Conservation (phyloP, 1,140 invertebrate genomes). For the Carcinoscorpius rotundicauda region DNA sequence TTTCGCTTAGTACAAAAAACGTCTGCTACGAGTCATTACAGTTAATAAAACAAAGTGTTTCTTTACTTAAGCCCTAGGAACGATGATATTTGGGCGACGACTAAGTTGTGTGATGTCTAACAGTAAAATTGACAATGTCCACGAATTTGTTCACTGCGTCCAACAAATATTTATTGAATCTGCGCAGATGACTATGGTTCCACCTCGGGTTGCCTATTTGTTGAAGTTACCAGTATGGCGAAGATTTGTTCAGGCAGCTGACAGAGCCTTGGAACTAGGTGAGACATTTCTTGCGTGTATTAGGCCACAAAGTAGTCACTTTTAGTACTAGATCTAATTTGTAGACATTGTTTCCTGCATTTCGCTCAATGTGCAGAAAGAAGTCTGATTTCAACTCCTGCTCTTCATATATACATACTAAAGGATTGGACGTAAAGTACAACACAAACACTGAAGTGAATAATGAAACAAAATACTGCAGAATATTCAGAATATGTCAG, state of each 20-base stretch:
- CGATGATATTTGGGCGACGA: conserved; percentile 48
- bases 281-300: conserved; percentile 5
- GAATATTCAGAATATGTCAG: too few species aligned
- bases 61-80: conserved; percentile 45
- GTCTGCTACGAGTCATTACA: not conserved
- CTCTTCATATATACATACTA: too few species aligned
- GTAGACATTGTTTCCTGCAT: too few species aligned
- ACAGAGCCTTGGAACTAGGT: conserved; percentile 44
- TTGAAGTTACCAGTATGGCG: conserved; percentile 54
- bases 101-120: conserved; percentile 26
- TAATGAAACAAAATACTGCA: too few species aligned
- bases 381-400: too few species aligned
- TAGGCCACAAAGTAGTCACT: too few species aligned
- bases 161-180: conserved; percentile 60
- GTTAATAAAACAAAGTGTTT: conserved; percentile 3
- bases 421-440: too few species aligned
- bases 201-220: conserved; percentile 47
- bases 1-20: not conserved
- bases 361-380: too few species aligned
- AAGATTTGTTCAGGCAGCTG: conserved; percentile 52
- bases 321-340: too few species aligned
- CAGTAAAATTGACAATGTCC: conserved; percentile 32
- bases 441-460: too few species aligned
- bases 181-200: conserved; percentile 50
- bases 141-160: conserved; percentile 47